Evolutionary conservation across 1,140 invertebrate species (phyloP), one percentile per base, ranked within the genome.

Genomic region (Pogonus chalceus): DNA sequence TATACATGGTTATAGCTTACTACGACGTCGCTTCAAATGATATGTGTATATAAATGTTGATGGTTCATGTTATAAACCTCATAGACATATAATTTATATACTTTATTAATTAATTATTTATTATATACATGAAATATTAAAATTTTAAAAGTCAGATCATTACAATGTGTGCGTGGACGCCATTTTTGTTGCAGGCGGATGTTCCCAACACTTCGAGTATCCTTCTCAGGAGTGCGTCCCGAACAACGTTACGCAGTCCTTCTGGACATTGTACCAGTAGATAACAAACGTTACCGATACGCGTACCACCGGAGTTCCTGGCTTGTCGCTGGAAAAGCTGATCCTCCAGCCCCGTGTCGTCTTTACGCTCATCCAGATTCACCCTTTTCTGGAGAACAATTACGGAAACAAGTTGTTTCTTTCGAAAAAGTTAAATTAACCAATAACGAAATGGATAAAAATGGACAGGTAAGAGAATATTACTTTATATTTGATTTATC

Each of bases 361-460:
- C 82, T 98, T 57, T 98, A 98, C 76, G 82, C 92, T 49, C 96
- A 99, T 79, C 96, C 96, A 2, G 96, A 99, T 74, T 94, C 91
- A 48, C 96, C 96, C 48, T 98, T 93, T 75, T 92, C 87, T 58
- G 94, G 92, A 35, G 94, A 98, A 68, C 92, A 96, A 72, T 79
- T 98, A 23, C 77, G 86, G 60, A 96, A 96, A 74, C 95, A 98
- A 76, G 90, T 97, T 64, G 92, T 99, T 63, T 96, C 93, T 57
- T 99, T 98, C 74, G 96, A 98, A 79, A 99, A 99, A 77, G 91
- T 98, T 69, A 99, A 99, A 74, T 83, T 99, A 58, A 99, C 96
- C 69, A 98, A 99, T 76, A 99, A 98, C 76, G 93, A 97, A 72
- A 91, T 96, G 85, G 95, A 98, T 74, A 96, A 95, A 72, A 90